Base-by-base conservation (phyloP, 1,140 invertebrate species). In the Hydropsyche tenuis region DNA sequence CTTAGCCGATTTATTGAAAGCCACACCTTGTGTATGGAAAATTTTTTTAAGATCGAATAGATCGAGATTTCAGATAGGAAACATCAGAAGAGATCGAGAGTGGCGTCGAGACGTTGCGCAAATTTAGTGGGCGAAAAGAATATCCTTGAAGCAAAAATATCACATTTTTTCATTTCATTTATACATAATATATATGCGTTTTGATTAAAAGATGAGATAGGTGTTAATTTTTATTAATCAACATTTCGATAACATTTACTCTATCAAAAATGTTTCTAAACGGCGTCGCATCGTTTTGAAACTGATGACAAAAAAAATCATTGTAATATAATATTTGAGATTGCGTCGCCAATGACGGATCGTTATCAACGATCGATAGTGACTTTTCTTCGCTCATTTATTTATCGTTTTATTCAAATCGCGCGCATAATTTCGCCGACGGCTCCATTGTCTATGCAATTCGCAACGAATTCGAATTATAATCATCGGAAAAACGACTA, bases 221-320 rank as follows among this genome's bases (percentile, higher is more conserved):
- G 56, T 60, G 56, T 23, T 60, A 60, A 60, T 60, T 60, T 60
- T 60, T 60, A 60, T 60, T 20, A 60, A 60, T 60, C 56, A 60
- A 60, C 20, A 25, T 53, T 20, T 53, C 51, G 20, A 53, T 53
- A 53, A 18, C 51, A 22, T 53, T 53, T 27, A 60, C 56, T 23
- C 14, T 56, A 23, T 22, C 16, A 23, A 53, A 20, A 53, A 18
- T 20, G 48, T 53, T 53, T 53, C 48, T 53, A 37, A 48, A 48
- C 14, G 51, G 22, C 22, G 51, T 20, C 51, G 51, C 11, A 1
- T 60, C 23, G 23, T 60, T 60, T 60, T 27, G 56, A 60, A 60
- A 60, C 4, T 23, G 20, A 27, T 60, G 56, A 60, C 56, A 60
- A 60, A 53, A 53, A 48, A 53, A 53, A n/a, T 7, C 20, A 18